These are phyloP conservation scores for Furnarius figulus DNA, from an alignment of 2,113 vertebrate species.

Conservation along the genomic window DNA sequence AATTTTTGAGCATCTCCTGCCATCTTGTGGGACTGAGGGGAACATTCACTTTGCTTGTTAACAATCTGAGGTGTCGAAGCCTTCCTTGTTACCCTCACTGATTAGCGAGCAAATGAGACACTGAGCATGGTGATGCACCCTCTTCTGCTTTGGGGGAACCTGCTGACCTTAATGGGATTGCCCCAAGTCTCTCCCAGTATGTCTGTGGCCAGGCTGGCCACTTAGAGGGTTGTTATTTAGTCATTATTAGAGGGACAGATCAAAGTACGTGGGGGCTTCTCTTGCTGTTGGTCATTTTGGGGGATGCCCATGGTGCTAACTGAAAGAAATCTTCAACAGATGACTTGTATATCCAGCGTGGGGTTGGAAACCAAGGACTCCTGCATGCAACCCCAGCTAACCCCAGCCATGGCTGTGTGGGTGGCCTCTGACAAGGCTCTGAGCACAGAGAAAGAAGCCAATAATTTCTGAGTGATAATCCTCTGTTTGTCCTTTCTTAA, in stretches of 20 bases:
- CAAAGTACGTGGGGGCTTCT: neutral
- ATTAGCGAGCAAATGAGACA: rapidly evolving
- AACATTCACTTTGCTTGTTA: neutral
- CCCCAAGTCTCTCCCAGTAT: neutral
- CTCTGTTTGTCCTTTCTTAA: neutral
- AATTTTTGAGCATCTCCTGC: slow-evolving; percentile 33
- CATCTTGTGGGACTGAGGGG: slow-evolving; percentile 52
- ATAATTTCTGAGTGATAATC: neutral
- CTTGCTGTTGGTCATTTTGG: neutral
- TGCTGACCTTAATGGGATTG: neutral
- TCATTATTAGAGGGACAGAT: neutral
- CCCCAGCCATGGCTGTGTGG: neutral
- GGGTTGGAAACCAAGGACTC: neutral
- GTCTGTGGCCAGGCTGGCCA: neutral
- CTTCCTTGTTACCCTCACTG: neutral
- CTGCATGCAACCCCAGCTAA: neutral
- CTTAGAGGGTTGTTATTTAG: neutral
- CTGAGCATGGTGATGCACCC: neutral
- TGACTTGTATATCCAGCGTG: rapidly evolving
- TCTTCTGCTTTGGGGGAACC: neutral
- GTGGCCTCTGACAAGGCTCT: neutral
- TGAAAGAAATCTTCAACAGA: neutral
- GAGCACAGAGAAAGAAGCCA: neutral
- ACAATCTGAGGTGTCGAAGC: neutral
- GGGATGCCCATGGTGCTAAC: neutral